Base-by-base conservation (phyloP, 2,888 invertebrate species). In the Drosophila austrosaltans region DNA sequence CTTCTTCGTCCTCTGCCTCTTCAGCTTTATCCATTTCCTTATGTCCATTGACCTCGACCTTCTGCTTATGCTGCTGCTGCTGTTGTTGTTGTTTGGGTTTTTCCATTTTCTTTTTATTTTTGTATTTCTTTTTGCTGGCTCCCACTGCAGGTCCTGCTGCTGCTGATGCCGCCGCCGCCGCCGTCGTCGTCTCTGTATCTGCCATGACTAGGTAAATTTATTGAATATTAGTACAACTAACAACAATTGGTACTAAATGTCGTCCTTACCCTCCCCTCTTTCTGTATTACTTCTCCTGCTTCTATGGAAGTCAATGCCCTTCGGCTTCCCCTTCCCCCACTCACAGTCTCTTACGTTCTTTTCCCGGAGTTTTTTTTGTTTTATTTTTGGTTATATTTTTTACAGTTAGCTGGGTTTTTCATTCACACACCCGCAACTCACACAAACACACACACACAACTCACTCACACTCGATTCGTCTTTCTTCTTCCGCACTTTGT, bases 351-450 rank as follows among this genome's bases (percentile, higher is more conserved):
- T 75, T 48, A 48, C 22, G 48, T 48, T 48, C 12, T 25, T 48
- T 25, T 25, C 48, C 12, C 10, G 25, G 22, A 22, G 1, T 48
- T 48, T 48, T 48, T 48, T 48, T 48, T 48, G 48, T 48, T 48
- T 81, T 76, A 86, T 83, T 83, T 83, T 84, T 83, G 82, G 87
- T 86, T 83, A 83, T 83, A 86, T 74, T 86, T 80, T 83, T 86
- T 76, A 76, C 87, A 79, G 82, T 84, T 79, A 48, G 82, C 87
- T 68, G 70, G 48, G 69, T 84, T 83, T 86, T 83, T 86, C 86
- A 81, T 81, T 81, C 81, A 82, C 83, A 79, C 86, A 77, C 79
- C 67, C 77, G 66, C 72, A 69, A 69, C 73, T 54, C 53, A 44
- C 60, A 57, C 62, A 36, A 53, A 39, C 59, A 60, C 57, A 66